A percentile compares a stretch with the other conserved stretches of the same genome.
Conservation (phyloP, 2,113 vertebrate genomes). For the Callopanchax toddi region DNA sequence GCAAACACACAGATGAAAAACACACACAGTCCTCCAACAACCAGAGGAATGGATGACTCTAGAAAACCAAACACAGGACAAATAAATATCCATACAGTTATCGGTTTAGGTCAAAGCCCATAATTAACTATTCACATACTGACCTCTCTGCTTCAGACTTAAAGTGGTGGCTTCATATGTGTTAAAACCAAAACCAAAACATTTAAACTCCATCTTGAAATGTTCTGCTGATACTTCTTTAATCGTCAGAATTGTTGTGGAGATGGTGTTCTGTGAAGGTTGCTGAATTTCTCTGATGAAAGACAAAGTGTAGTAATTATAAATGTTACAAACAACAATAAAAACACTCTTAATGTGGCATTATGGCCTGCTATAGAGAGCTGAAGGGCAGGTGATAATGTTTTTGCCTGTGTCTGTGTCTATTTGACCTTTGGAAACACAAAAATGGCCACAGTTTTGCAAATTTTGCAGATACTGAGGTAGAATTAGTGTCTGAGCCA, state of each 20-base stretch:
- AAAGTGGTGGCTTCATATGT: fast-evolving
- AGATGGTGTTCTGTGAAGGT: fast-evolving
- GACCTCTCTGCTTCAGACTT: slow-evolving; percentile 56
- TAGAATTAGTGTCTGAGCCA: too few relatives aligned
- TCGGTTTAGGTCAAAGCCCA: neutral
- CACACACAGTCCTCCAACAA: slow-evolving; percentile 16
- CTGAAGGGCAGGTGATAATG: too few relatives aligned
- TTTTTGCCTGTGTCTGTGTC: too few relatives aligned
- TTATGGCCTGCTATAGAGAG: too few relatives aligned
- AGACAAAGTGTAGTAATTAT: neutral
- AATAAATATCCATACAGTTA: neutral
- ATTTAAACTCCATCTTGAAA: slow-evolving; percentile 52
- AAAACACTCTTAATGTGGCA: too few relatives aligned
- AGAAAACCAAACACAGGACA: slow-evolving; percentile 7
- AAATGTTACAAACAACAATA: neutral
- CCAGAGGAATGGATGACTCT: slow-evolving; percentile 43
- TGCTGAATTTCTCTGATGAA: neutral
- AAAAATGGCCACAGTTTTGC: too few relatives aligned
- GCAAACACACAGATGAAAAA: slow-evolving; percentile 34
- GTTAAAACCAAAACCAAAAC: fast-evolving
- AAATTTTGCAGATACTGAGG: too few relatives aligned
- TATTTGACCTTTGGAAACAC: too few relatives aligned
- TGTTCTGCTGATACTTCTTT: slow-evolving; percentile 52
- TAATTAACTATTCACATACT: neutral
- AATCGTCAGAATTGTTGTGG: slow-evolving; percentile 56